Base-by-base conservation (phyloP, 2,888 invertebrate species). In the Tridacna crocea region DNA sequence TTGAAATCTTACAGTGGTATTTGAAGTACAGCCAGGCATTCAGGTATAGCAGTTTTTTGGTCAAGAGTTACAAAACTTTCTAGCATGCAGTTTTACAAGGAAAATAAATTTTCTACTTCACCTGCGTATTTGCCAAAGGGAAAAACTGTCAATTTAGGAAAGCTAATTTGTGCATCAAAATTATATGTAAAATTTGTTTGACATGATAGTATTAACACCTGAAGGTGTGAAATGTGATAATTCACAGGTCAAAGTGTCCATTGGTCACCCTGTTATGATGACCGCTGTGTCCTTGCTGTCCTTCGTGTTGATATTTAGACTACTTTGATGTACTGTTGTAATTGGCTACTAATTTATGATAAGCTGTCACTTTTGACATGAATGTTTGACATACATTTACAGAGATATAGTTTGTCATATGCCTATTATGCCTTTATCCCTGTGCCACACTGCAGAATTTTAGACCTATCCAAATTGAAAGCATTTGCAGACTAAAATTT, bases 271-370 rank as follows among this genome's bases (percentile, higher is more conserved):
- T 19, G 61, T 4, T 13, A 61, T 61, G 24, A 8, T 61, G 24
- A 61, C 24, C 61, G 13, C 26, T 6, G 22, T 24, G 61, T 24
- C 22, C n/a, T 24, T 55, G 55, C 2, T 24, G 61, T 24, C 22
- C n/a, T 24, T 55, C 6, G 61, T n/a, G n/a, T 61, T 61, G 15
- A 61, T 13, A 22, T 61, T n/a, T 13, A 70, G 22, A 70, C 24
- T 24, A 48, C 70, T 70, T 70, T 48, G 51, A 70, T 51, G 70
- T 70, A n/a, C 51, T 17, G 48, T 26, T n/a, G 47, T 51, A 70
- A 70, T 70, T 70, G 51, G 70, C 70, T 15, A 51, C 22, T 48
- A 70, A 51, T 70, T 70, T 70, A 70, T 70, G 19, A 51, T 19
- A n/a, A 51, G 19, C 70, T 70, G 70, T 70, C 70, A 70, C 10